phyloP scores from a whole-genome alignment of 1,140 invertebrate species.

The Bombus fervidus region DNA sequence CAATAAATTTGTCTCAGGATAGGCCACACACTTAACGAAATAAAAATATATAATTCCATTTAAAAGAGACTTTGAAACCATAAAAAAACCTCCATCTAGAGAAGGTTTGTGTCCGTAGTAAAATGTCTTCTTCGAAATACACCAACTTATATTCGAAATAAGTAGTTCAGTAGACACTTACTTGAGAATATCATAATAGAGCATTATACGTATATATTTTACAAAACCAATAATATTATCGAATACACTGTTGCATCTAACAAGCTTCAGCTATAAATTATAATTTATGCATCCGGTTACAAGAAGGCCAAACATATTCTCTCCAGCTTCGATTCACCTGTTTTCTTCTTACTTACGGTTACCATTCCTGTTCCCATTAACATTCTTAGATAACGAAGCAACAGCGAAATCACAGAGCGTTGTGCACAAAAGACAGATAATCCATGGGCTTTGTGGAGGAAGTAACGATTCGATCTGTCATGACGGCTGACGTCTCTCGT shows the following conservation, averaged over 20 bases:
- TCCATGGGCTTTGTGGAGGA: background rate
- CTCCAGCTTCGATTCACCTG: background rate
- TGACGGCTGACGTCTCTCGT: conserved; percentile 28
- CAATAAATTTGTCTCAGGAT: background rate
- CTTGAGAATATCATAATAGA: background rate
- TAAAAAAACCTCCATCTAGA: background rate
- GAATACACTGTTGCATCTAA: background rate
- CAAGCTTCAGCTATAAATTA: background rate
- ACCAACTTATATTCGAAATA: too few species aligned
- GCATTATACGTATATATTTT: background rate
- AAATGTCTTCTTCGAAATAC: too few species aligned
- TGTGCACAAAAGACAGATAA: conserved; percentile 25
- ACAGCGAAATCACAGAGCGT: background rate
- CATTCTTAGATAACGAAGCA: background rate
- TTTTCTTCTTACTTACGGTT: background rate
- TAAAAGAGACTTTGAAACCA: background rate
- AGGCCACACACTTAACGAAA: background rate
- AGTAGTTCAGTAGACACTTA: too few species aligned
- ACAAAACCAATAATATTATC: background rate
- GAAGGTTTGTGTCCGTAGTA: too few species aligned
- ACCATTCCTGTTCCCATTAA: background rate
- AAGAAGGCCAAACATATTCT: background rate
- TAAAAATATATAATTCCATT: background rate
- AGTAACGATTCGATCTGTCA: conserved; percentile 28
- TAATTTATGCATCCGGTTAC: background rate